Conservation (phyloP, 2,888 invertebrate genomes). For the Netelia virgata region DNA sequence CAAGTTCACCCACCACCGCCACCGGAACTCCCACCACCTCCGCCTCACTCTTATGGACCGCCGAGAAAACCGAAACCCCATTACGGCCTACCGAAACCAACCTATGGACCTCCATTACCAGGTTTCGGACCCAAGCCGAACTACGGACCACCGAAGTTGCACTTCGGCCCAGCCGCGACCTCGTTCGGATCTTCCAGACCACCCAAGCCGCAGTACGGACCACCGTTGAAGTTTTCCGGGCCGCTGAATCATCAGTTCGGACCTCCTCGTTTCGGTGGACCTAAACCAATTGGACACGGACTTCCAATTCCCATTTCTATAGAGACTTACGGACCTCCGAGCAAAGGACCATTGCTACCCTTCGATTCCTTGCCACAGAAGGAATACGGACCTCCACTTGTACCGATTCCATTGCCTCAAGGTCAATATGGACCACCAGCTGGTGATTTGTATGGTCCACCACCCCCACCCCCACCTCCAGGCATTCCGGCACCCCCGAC, state of each 20-base stretch:
- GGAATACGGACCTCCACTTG: constrained; percentile 76
- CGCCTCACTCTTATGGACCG: constrained; percentile 69
- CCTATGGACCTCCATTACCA: constrained; percentile 75
- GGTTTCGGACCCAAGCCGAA: constrained; percentile 69
- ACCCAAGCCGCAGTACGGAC: constrained; percentile 83
- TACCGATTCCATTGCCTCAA: constrained; percentile 68
- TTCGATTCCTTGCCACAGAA: constrained; percentile 76
- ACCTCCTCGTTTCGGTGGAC: constrained; percentile 65
- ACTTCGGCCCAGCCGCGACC: constrained; percentile 73
- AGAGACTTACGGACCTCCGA: constrained; percentile 82
- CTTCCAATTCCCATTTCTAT: constrained; percentile 79
- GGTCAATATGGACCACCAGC: constrained; percentile 84
- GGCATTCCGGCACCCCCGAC: constrained; percentile 91
- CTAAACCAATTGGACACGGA: constrained; percentile 74
- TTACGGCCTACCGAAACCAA: constrained; percentile 85
- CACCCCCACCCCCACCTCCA: constrained; percentile 88
- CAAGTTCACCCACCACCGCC: constrained; percentile 86
- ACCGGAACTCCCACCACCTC: constrained; percentile 79
- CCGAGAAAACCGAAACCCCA: constrained; percentile 80
- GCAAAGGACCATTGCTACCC: constrained; percentile 62
- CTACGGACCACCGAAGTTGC: constrained; percentile 76
- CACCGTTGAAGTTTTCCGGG: constrained; percentile 79
- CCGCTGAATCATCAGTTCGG: constrained; percentile 82
- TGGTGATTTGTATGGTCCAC: constrained; percentile 86
- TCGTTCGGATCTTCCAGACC: constrained; percentile 78